Base-by-base conservation (phyloP, 2,888 invertebrate species). In the Balanococcus diminutus region DNA sequence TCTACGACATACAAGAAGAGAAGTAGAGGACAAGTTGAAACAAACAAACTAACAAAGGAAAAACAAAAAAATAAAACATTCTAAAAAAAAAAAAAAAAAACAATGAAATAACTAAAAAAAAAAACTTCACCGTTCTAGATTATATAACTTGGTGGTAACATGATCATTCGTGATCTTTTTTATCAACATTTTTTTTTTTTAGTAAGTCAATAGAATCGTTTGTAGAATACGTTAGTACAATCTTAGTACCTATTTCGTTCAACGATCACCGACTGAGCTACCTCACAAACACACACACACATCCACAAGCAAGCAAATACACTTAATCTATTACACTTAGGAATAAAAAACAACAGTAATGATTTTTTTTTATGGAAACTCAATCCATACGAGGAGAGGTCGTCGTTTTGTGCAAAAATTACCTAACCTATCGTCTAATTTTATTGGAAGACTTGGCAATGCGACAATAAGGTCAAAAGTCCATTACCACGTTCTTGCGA, bases 101-200 rank as follows among this genome's bases (percentile, higher is more conserved):
- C 28, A 67, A 67, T 14, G 19, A 67, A 67, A 56, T 19, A 46
- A 67, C 67, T 67, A 67, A 67, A 25, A 28, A 61, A 61, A 61
- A 67, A 8, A 25, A 14, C 67, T 67, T 67, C 28, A 67, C 67
- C 67, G 16, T 67, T 31, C 56, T 6, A 56, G 19, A 67, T 19
- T 67, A 67, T 5, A 67, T 67, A 67, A 67, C 28, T 67, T 67
- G 67, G 67, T 67, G 67, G 67, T 67, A 67, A 67, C 67, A 67
- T 67, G 67, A 28, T 67, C 67, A 67, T 31, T 67, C 16, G 67
- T 67, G 67, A 67, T 28, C 67, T 67, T 56, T n/a, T n/a, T 67
- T 67, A 67, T 31, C 28, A 67, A 28, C 67, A 3, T 67, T n/a
- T n/a, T n/a, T n/a, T n/a, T n/a, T n/a, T n/a, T n/a, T n/a, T 61